Evolutionary conservation across 2,888 invertebrate genomes (phyloP), one percentile per base, ranked within the genome.

Genomic region (Drosophila colorata): DNA sequence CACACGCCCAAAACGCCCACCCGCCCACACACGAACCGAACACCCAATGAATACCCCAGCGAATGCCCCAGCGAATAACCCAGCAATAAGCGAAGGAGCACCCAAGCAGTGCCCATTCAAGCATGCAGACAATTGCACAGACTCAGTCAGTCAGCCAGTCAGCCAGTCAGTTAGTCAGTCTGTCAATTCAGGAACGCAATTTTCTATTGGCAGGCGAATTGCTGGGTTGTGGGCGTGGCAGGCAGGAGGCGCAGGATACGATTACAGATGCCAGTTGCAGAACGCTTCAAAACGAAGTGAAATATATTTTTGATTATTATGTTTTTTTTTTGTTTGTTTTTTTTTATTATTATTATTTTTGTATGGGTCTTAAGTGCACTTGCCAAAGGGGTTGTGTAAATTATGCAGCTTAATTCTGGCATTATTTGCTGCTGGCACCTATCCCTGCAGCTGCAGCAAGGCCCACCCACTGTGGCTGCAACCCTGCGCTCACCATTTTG

Each of bases 341-440:
- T 49, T 66, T 65, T 63, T 70, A 53, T 71, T 77, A 56, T 64
- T 65, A 56, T 63, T 59, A 16, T 51, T 67, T 52, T 67, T 70
- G 55, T 69, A 60, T 48, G 49, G 64, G 68, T 68, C 53, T 75
- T 88, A 82, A 89, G 86, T 87, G 86, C 85, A 81, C 75, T 85
- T 82, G 69, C 47, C 66, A 75, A 28, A 63, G 80, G 87, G 83
- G 75, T 89, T 80, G 86, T 86, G 86, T 78, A 86, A 87, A 86
- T 86, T 86, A 88, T 89, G 80, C 89, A 86, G 88, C 78, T 89
- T 86, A 89, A 89, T 89, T 70, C 74, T 46, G 67, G 61, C 51
- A 72, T 85, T 74, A 73, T 84, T 69, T 56, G 49, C 66, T 47
- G 18, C 44, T 35, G 23, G 40, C 55, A 55, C 28, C 41, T 20